A percentile compares a stretch with the other conserved stretches of the same genome.
Conservation (phyloP, 2,797 vertebrate genomes). For the Epinephelus awoara region DNA sequence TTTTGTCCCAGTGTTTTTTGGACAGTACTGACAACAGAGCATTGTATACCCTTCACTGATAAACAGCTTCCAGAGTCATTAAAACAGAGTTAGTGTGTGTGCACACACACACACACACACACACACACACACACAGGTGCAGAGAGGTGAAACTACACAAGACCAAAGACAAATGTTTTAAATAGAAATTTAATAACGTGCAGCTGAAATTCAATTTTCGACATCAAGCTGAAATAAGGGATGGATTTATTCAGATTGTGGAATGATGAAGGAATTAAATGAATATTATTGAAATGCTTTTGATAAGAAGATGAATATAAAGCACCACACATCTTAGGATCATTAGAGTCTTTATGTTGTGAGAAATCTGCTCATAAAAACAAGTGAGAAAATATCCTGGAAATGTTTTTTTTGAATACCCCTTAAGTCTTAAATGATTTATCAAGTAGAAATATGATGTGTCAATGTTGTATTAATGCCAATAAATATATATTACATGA, state of each 20-base stretch:
- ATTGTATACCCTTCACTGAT: conserved; percentile 83
- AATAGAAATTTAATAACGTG: conserved; percentile 58
- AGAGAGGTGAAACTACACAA: conserved; percentile 41
- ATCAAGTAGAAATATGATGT: not conserved
- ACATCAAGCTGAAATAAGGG: conserved; percentile 26
- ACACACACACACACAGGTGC: conserved; percentile 2
- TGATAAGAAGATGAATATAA: conserved; percentile 10
- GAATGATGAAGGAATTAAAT: conserved; percentile 50
- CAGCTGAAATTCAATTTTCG: conserved; percentile 38
- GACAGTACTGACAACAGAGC: conserved; percentile 77
- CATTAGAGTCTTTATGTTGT: not conserved
- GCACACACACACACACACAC: conserved; percentile 19
- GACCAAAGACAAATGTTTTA: conserved; percentile 52
- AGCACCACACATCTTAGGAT: not conserved
- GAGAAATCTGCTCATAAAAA: not conserved
- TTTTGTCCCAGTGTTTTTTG: conserved; percentile 81
- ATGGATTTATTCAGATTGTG: conserved; percentile 46
- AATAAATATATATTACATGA: not conserved
- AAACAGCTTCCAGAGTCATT: conserved; percentile 80
- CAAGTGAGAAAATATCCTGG: not conserved
- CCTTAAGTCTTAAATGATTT: not conserved
- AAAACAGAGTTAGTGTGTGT: conserved; percentile 64
- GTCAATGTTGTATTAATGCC: not conserved
- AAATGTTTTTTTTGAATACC: conserved; percentile 2
- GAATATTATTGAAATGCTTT: conserved; percentile 27